These are phyloP conservation scores for Mycteria americana DNA, from an alignment of 2,797 vertebrate genomes.

Conservation along the genomic window DNA sequence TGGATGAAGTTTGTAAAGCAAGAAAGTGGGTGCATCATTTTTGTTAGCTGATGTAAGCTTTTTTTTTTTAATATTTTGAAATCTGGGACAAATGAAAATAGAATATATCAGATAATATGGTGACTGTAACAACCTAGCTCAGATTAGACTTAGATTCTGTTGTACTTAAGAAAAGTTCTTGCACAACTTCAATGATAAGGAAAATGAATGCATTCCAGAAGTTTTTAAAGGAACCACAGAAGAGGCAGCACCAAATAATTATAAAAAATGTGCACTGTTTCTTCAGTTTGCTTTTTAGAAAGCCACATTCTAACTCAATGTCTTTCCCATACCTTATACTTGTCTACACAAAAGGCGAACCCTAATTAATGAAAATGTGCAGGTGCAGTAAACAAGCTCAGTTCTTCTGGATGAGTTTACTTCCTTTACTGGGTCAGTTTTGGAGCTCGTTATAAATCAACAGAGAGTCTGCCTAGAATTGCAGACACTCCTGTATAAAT, in stretches of 20 bases:
- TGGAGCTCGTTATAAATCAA: constrained; percentile 1
- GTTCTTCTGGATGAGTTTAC: constrained; percentile 34
- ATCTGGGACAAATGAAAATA: not conserved
- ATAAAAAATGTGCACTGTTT: not conserved
- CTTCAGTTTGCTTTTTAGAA: constrained; percentile 29
- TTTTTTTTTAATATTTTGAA: constrained; percentile 26
- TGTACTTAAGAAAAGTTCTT: not conserved
- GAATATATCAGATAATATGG: constrained; percentile 2
- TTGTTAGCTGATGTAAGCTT: not conserved
- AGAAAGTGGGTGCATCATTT: not conserved
- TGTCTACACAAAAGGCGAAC: not conserved
- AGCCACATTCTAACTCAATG: not conserved
- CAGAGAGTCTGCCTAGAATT: not conserved
- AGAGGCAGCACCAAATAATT: not conserved
- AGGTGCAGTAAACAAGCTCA: not conserved
- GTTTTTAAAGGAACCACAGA: not conserved
- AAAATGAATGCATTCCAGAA: not conserved
- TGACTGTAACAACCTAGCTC: constrained; percentile 6
- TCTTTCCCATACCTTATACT: not conserved
- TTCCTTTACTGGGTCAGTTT: constrained; percentile 15
- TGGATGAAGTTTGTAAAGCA: not conserved
- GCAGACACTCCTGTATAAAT: constrained; percentile 38
- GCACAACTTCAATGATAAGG: not conserved
- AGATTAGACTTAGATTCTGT: not conserved
- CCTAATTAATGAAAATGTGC: constrained; percentile 49